Evolutionary conservation across 1,140 invertebrate species (phyloP), one percentile per base, ranked within the genome.

Genomic region (Bombus soroeensis): DNA sequence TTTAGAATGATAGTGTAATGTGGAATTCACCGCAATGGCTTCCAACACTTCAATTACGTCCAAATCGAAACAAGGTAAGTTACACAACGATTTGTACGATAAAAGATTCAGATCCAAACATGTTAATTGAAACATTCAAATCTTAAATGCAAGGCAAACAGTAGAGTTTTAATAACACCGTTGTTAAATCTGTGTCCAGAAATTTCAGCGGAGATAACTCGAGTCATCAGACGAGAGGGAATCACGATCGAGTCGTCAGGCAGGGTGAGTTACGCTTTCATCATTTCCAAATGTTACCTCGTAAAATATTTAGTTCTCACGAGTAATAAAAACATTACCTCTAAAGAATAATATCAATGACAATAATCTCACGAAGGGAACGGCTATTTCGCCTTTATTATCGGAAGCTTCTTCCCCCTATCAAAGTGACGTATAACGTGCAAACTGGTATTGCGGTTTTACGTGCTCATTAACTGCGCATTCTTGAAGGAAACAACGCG

Each of bases 1-100:
- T 94, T 73, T 89, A 94, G 93, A 92, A 91, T 92, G 86, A 94
- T 93, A 91, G 93, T 92, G 92, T 93, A 90, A 91, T 87, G 86
- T 90, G 87, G 86, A 86, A 91, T 80, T 87, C 77, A 83, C 85
- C 59, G 92, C 81, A 89, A 95, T 95, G 94, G 93, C 93, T 86
- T 91, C 88, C 70, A 93, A 83, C 71, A 87, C 73, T 83, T 92
- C 92, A 79, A 89, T 87, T 72, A 89, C 87, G 28, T 91, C 83
- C 37, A 93, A 93, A 89, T 91, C 91, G 75, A 93, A 94, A 92
- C 92, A 92, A 93, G 93, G 94, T 92, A 92, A 81, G 37, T 81
- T 70, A 22, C 10, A 34, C 25, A 18, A 9, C 8, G n/a, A 73
- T 73, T 72, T 4, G 37, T 22, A 22, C 9, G 8, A 22, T 68